Conservation (phyloP, 2,888 invertebrate species). For the Spilarctia lutea region DNA sequence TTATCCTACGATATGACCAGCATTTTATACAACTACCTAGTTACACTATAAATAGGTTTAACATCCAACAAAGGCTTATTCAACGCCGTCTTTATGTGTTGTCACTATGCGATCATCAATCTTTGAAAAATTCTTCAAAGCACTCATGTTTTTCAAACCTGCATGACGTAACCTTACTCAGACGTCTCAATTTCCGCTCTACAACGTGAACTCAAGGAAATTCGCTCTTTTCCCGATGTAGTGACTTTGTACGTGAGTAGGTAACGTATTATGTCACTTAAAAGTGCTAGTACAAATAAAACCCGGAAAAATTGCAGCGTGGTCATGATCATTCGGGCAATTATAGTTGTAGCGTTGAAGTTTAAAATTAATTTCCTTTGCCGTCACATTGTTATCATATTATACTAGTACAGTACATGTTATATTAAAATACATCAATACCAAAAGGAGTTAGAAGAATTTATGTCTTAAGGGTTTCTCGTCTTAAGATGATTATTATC, state of each 20-base stretch:
- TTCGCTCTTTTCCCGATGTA: conserved; percentile 43
- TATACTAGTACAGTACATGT: background rate
- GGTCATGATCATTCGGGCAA: background rate
- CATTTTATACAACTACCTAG: background rate
- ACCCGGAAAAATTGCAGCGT: background rate
- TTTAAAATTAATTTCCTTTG: background rate
- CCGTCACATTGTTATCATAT: too few species aligned
- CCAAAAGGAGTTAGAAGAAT: background rate
- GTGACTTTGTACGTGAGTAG: conserved; percentile 41
- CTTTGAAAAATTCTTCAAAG: conserved; percentile 31
- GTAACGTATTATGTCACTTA: background rate
- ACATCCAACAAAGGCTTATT: conserved; percentile 1
- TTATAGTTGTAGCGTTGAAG: background rate
- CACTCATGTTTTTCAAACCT: conserved; percentile 15
- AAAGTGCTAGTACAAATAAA: background rate
- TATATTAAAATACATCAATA: background rate
- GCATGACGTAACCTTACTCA: conserved; percentile 42
- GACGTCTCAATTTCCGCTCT: conserved; percentile 59
- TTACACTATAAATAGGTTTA: background rate
- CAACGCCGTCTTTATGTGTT: conserved; percentile 10
- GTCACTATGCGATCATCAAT: conserved; percentile 39
- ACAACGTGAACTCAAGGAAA: conserved; percentile 45
- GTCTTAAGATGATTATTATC: too few species aligned
- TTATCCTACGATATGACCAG: background rate
- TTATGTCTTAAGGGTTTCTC: background rate